Percentiles rank a stretch among this genome's conserved stretches.
Evolutionary conservation across 2,113 vertebrate species (phyloP).

Genomic region (Lepus europaeus): DNA sequence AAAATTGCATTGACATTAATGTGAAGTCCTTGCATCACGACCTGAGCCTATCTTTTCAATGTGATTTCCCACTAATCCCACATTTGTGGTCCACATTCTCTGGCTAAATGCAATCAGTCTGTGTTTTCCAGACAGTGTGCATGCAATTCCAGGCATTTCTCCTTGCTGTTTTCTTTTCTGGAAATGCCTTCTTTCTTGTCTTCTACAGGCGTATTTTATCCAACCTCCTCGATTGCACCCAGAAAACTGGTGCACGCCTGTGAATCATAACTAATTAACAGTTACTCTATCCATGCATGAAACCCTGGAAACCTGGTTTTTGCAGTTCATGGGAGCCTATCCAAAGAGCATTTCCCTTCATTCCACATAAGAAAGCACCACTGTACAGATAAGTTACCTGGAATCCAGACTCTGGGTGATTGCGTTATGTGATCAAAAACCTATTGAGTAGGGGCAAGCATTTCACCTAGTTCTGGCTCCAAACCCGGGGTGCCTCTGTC

Average conservation of each 20-base stretch:
- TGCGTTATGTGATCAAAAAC: not conserved
- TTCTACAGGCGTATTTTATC: not conserved
- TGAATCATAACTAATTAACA: not conserved
- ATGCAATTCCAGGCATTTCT: not conserved
- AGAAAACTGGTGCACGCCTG: not conserved
- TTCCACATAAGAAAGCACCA: not conserved
- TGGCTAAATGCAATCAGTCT: not conserved
- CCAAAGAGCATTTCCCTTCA: not conserved
- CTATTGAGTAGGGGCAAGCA: not conserved
- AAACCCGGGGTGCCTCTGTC: not conserved
- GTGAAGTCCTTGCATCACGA: not conserved
- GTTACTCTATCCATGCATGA: not conserved
- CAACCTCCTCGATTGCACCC: too few species aligned
- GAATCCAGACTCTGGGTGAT: not conserved
- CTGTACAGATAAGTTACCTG: not conserved
- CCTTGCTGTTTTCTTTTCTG: not conserved
- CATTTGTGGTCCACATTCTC: not conserved
- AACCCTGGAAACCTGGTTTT: not conserved
- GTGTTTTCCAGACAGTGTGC: not conserved
- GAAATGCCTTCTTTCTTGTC: not conserved
- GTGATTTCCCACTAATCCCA: not conserved
- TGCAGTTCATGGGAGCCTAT: not conserved
- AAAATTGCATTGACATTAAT: not conserved
- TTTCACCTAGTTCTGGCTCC: not conserved
- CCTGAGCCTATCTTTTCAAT: not conserved